phyloP scores from a whole-genome alignment of 2,113 vertebrate species.

The western clawed frog (Xenopus tropicalis) region UCB_Xtro_10.0 CM004444.2:70918001-70918500 shows the following conservation, averaged over 20 bases:
- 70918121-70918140: constrained; percentile 53
- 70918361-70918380: no score
- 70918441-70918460: no score
- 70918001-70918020: background rate
- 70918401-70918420: no score
- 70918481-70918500: no score
- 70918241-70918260: background rate
- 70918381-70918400: no score
- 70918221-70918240: background rate
- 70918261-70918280: background rate
- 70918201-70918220: background rate
- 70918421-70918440: no score
- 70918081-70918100: constrained; percentile 54
- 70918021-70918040: constrained; percentile 48
- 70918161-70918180: background rate
- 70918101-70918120: constrained; percentile 55
- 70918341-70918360: no score
- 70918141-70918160: no score
- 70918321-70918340: no score
- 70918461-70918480: no score
- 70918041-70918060: constrained; percentile 52
- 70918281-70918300: no score
- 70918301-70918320: no score
- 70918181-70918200: background rate
- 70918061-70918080: constrained; percentile 56